phyloP scores from a whole-genome alignment of 2,113 vertebrate genomes.

The Pogona vitticeps region DNA sequence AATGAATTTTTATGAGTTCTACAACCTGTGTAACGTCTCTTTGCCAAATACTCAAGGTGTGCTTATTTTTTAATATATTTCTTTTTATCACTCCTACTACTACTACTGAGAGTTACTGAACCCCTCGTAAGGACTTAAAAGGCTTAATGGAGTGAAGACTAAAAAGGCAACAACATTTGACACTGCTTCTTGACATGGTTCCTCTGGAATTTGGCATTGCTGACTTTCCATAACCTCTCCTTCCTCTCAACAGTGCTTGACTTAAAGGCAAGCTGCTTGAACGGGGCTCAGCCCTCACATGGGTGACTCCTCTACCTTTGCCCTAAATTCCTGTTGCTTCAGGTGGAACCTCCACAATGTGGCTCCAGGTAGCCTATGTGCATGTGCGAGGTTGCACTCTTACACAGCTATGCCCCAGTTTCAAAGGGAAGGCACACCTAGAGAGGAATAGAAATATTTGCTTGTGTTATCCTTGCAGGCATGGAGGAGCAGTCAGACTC shows the following conservation, averaged over 20 bases:
- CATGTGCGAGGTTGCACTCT: background rate
- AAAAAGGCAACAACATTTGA: background rate
- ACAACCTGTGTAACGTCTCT: conserved; percentile 43
- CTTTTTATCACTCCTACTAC: background rate
- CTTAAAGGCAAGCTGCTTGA: background rate
- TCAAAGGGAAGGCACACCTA: background rate
- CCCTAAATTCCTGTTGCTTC: background rate
- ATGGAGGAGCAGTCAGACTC: too few species aligned
- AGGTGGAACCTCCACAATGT: too few species aligned
- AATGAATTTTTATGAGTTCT: background rate
- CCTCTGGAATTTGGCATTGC: background rate
- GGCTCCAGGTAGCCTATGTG: too few species aligned
- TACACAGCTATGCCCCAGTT: background rate
- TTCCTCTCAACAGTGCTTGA: background rate
- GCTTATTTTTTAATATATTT: conserved; percentile 36
- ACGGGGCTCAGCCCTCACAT: too few species aligned
- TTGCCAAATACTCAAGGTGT: conserved; percentile 45
- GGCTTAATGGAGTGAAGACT: conserved; percentile 46
- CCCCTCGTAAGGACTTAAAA: conserved; percentile 33
- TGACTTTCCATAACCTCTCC: background rate
- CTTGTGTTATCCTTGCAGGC: too few species aligned
- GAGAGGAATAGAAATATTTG: too few species aligned
- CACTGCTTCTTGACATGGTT: background rate
- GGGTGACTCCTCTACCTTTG: background rate
- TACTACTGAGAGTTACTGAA: conserved; percentile 30